A percentile compares a stretch with the other conserved stretches of the same genome.
These are phyloP conservation scores for Myiotriccus ornatus DNA, from an alignment of 2,797 vertebrate species.

Conservation along the genomic window DNA sequence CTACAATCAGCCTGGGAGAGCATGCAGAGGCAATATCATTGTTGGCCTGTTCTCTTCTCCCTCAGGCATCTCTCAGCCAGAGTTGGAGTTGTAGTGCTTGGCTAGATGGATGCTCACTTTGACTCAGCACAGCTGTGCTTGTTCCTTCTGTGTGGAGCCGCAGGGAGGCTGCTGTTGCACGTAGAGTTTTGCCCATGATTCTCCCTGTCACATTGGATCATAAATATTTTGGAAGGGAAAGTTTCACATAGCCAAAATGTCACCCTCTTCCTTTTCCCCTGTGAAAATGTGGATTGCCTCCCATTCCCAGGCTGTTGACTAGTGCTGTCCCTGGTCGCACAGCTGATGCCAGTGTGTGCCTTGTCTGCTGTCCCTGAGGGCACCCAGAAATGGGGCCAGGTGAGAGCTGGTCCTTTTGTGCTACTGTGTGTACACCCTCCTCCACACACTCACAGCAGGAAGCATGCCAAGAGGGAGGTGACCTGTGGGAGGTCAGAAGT, in stretches of 20 bases:
- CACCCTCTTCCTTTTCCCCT: neutral
- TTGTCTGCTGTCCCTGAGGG: neutral
- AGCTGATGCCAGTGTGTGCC: neutral
- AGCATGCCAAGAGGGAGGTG: neutral
- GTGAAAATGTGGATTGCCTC: neutral
- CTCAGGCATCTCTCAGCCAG: neutral
- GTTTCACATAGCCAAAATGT: neutral
- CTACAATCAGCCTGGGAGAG: neutral
- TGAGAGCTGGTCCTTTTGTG: neutral
- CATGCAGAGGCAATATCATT: neutral
- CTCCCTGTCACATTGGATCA: neutral
- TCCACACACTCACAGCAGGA: neutral
- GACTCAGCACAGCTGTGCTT: slow-evolving; percentile 9
- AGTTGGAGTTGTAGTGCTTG: neutral
- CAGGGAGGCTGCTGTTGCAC: neutral
- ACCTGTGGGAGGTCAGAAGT: neutral
- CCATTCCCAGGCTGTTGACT: neutral
- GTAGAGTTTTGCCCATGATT: neutral
- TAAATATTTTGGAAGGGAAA: slow-evolving; percentile 9
- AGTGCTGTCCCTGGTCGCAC: neutral
- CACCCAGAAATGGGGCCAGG: neutral
- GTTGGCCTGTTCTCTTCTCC: neutral
- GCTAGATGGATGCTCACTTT: neutral
- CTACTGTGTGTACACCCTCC: neutral
- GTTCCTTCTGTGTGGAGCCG: neutral